Percentiles rank a stretch among this genome's conserved stretches.
Evolutionary conservation across 2,113 vertebrate genomes (phyloP).

Genomic region (Malurus melanocephalus): DNA sequence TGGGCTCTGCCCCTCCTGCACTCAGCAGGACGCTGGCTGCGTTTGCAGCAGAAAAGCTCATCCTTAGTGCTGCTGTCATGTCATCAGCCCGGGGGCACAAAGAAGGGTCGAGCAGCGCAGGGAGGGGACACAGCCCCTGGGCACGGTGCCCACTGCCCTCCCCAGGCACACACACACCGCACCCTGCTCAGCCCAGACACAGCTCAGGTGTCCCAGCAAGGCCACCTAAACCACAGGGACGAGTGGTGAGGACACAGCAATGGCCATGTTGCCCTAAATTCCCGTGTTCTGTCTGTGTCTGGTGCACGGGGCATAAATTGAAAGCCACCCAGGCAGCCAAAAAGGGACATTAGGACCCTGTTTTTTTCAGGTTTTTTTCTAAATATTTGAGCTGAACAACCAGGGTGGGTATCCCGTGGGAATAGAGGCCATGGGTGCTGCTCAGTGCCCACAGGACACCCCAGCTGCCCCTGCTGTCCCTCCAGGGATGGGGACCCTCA

Average conservation of each 20-base stretch:
- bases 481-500: rapidly evolving
- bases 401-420: background rate
- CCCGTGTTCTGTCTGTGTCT: rapidly evolving
- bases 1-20: background rate
- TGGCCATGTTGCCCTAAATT: background rate
- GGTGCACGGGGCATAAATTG: rapidly evolving
- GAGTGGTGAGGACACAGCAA: background rate
- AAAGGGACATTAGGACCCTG: rapidly evolving
- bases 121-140: background rate
- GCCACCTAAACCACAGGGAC: rapidly evolving
- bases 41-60: constrained; percentile 15
- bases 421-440: rapidly evolving
- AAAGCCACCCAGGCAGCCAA: background rate
- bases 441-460: background rate
- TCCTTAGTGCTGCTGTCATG: constrained; percentile 20
- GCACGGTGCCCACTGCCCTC: rapidly evolving
- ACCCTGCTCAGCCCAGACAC: background rate
- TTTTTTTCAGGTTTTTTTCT: rapidly evolving
- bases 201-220: background rate
- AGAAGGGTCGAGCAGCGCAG: background rate
- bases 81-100: background rate
- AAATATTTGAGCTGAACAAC: background rate
- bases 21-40: background rate
- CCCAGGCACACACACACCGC: background rate
- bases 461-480: rapidly evolving